A percentile compares a stretch with the other conserved stretches of the same genome.
These are phyloP conservation scores for Pseudois nayaur DNA, from an alignment of 2,113 vertebrate species.

Conservation along the genomic window DNA sequence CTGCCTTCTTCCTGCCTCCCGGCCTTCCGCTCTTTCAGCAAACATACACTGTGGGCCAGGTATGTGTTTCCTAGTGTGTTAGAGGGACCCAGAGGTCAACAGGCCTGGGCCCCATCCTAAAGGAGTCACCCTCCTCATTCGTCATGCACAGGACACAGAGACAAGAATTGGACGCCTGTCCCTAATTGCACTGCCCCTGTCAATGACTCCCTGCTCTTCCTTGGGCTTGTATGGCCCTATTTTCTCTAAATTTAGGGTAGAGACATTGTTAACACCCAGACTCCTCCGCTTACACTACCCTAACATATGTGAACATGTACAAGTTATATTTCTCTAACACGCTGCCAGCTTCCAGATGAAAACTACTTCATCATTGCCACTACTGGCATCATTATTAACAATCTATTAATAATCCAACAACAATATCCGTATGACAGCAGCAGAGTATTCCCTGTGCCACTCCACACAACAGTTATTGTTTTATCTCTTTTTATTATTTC, in stretches of 20 bases:
- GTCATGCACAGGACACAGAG: background rate
- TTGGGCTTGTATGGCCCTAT: accelerated
- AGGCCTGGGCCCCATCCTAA: accelerated
- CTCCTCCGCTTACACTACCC: background rate
- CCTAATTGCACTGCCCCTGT: background rate
- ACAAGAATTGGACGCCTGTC: background rate
- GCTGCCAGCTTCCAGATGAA: background rate
- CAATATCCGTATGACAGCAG: background rate
- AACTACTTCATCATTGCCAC: background rate
- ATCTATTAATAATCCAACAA: conserved; percentile 54
- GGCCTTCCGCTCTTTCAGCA: background rate
- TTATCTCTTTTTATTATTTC: conserved; percentile 48
- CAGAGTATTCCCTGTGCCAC: background rate
- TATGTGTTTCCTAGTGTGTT: background rate
- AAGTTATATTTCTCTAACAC: conserved; percentile 5
- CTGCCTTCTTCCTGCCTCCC: background rate
- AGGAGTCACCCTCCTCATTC: background rate
- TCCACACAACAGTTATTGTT: background rate
- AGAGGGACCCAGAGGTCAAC: background rate
- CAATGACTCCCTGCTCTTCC: too few species aligned
- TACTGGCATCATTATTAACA: conserved; percentile 36
- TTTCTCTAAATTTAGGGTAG: background rate
- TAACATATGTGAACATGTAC: background rate
- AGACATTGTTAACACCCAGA: background rate
- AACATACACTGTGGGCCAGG: background rate